Conservation (phyloP, 2,888 invertebrate species). For the Notodonta ziczac region DNA sequence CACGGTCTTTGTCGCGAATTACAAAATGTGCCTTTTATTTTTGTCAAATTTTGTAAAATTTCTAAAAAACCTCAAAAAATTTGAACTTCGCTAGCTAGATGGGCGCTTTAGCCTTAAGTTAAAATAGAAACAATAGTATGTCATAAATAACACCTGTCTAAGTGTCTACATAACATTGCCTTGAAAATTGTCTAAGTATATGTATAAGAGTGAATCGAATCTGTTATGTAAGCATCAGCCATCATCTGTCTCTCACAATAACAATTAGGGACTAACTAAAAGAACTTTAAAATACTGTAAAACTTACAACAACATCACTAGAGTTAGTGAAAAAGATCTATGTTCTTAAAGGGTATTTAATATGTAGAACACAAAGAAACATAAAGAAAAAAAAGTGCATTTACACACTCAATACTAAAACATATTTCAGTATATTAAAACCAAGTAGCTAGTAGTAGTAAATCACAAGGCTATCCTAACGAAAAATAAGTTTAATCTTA, state of each 20-base stretch:
- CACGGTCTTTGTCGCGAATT: no score
- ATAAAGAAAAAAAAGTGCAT: not conserved
- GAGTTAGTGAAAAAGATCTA: slow-evolving; percentile 1
- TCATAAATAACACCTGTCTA: no score
- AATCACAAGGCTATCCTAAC: not conserved
- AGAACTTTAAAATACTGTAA: slow-evolving; percentile 1
- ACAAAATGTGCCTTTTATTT: no score
- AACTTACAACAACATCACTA: slow-evolving; percentile 3
- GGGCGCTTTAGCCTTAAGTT: no score
- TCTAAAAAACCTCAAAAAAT: no score
- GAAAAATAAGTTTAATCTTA: not conserved
- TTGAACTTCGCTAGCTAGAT: no score
- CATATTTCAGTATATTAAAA: not conserved
- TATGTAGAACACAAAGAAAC: not conserved
- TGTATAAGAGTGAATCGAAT: not conserved
- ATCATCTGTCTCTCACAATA: not conserved
- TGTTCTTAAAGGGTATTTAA: not conserved
- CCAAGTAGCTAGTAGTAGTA: no score
- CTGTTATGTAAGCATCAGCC: not conserved
- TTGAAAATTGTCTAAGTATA: no score
- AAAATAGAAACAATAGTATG: not conserved
- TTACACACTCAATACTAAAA: not conserved
- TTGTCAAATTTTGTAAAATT: no score
- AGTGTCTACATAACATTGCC: no score
- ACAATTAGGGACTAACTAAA: not conserved